Evolutionary conservation across 2,113 vertebrate genomes (phyloP), one percentile per base, ranked within the genome.

Genomic region (Ondatra zibethicus): DNA sequence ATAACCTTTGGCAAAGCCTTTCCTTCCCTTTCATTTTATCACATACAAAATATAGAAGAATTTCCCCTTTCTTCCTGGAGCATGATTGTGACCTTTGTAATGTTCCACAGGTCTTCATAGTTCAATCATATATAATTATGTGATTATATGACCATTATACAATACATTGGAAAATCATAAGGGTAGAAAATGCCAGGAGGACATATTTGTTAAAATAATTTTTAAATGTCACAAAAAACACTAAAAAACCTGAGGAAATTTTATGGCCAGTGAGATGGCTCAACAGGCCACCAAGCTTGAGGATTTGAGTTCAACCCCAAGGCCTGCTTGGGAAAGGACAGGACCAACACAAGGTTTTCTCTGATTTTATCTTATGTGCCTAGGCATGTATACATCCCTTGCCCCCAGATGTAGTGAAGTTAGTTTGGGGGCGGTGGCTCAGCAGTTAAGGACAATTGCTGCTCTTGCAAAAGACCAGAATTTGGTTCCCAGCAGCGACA

Each of bases 1-100:
- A 45, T 70, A 77, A 84, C 23, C 47, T 61, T 90, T 92, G 68
- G 91, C 13, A 42, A 93, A 91, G 73, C 19, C 3, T 93, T 91
- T 72, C 2, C 47, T 91, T 72, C 7, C 89, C 91, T 16, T 42
- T 94, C 8, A 87, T 75, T 12, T 89, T 8, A 17, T 80, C 50
- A 90, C 27, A 7, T 58, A 36, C 9, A 95, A 96, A 95, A 90
- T 80, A 36, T 75, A 70, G 55, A 45, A 70, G 45, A 58, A 19
- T 73, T 70, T 72, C n/a, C 42, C 23, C 84, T 89, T 61, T 92
- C 29, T 96, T 73, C 36, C 50, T 39, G 4, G 45, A 95, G 68
- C 75, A 89, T 72, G 92, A 73, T 47, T 13, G 3, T 66, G 5
- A 90, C 58, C 50, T 92, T 92, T 88, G 39, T 89, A 36, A 87